These are phyloP conservation scores for Zapus hudsonius DNA, from an alignment of 2,113 vertebrate species.

Conservation along the genomic window DNA sequence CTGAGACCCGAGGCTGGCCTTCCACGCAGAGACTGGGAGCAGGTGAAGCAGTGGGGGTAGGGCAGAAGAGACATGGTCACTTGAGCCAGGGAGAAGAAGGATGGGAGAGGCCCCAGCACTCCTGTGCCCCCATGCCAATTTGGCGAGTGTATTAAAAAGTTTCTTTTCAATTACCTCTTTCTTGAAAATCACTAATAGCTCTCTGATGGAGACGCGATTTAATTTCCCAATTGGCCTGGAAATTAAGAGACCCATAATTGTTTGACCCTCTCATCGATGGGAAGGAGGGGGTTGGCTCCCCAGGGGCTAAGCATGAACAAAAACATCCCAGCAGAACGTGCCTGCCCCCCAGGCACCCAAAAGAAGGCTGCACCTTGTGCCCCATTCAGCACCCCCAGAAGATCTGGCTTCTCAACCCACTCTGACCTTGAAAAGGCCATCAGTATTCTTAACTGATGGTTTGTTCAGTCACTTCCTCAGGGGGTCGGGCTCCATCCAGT, in stretches of 20 bases:
- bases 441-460: neutral
- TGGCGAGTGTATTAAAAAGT: constrained; percentile 84
- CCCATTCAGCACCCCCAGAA: neutral
- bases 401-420: neutral
- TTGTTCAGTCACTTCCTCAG: neutral
- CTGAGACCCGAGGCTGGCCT: neutral
- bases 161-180: constrained; percentile 88
- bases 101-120: neutral
- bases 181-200: constrained; percentile 84
- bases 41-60: neutral
- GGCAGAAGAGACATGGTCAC: neutral
- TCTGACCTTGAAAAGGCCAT: neutral
- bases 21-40: fast-evolving
- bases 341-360: neutral
- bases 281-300: constrained; percentile 44
- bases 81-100: neutral
- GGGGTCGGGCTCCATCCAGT: neutral
- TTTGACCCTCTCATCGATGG: constrained; percentile 83
- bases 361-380: neutral
- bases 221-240: constrained; percentile 88
- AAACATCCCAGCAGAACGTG: constrained; percentile 46
- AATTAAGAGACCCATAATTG: constrained; percentile 87
- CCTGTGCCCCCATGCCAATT: constrained; percentile 80
- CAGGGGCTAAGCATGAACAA: neutral
- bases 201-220: constrained; percentile 84